These are phyloP conservation scores for Melopsittacus undulatus DNA, from an alignment of 2,797 vertebrate genomes.

Conservation along the genomic window DNA sequence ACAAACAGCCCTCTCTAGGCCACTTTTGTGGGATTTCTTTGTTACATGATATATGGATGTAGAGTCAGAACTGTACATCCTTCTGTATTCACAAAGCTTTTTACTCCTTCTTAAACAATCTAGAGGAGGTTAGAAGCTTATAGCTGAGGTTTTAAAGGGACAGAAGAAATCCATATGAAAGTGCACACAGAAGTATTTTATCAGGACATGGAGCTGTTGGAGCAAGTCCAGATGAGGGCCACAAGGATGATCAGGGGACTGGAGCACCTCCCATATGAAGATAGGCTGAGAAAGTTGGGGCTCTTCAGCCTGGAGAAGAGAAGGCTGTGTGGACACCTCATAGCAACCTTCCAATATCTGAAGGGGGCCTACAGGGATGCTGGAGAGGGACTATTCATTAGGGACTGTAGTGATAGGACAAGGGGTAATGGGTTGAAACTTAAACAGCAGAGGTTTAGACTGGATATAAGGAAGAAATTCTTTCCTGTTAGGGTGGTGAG, in stretches of 20 bases:
- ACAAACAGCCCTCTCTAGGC: neutral
- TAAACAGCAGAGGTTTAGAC: too few species aligned
- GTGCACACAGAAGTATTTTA: neutral
- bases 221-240: neutral
- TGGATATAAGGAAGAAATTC: too few species aligned
- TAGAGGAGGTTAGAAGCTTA: neutral
- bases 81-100: neutral
- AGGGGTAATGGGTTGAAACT: too few species aligned
- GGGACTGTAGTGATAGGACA: too few species aligned
- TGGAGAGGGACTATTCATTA: too few species aligned
- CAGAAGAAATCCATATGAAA: neutral
- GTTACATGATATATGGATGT: neutral
- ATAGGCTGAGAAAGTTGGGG: neutral
- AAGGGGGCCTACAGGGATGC: too few species aligned
- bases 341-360: too few species aligned
- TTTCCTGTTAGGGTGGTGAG: too few species aligned
- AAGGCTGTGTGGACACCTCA: too few species aligned
- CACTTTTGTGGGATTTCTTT: neutral
- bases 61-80: neutral
- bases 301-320: too few species aligned
- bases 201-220: neutral
- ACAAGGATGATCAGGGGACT: neutral
- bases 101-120: neutral
- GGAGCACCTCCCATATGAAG: rapidly evolving
- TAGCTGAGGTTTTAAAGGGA: neutral